These are phyloP conservation scores for Catharus fuscescens DNA, from an alignment of 2,113 vertebrate genomes.

Conservation along the genomic window DNA sequence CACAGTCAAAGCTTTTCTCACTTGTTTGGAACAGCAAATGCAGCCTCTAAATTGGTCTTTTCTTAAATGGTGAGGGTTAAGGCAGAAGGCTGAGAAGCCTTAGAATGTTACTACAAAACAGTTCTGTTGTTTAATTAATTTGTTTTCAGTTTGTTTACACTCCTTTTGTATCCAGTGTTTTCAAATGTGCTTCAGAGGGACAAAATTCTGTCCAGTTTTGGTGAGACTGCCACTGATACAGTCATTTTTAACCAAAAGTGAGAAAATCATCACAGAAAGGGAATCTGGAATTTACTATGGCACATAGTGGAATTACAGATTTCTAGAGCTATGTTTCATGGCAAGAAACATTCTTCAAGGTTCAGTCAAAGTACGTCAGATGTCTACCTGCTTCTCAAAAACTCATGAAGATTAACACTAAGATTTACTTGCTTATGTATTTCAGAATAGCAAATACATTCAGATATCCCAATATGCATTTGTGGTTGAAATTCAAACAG, in stretches of 20 bases:
- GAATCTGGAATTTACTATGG: background rate
- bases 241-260: background rate
- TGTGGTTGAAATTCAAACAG: background rate
- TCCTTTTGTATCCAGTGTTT: conserved; percentile 7
- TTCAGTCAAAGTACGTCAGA: conserved; percentile 24
- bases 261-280: background rate
- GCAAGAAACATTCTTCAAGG: background rate
- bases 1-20: background rate
- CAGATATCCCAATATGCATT: background rate
- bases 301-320: background rate
- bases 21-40: background rate
- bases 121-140: conserved; percentile 4
- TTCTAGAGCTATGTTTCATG: background rate
- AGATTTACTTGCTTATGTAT: background rate
- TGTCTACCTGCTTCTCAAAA: background rate
- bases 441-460: background rate
- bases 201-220: background rate
- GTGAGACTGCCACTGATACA: background rate
- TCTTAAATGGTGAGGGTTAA: background rate
- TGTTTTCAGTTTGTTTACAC: conserved; percentile 10
- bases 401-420: background rate
- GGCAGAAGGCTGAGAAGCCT: background rate
- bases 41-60: background rate
- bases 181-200: background rate
- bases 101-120: background rate